phyloP scores from a whole-genome alignment of 2,888 invertebrate genomes.

The Tenthredo scrophulariae region DNA sequence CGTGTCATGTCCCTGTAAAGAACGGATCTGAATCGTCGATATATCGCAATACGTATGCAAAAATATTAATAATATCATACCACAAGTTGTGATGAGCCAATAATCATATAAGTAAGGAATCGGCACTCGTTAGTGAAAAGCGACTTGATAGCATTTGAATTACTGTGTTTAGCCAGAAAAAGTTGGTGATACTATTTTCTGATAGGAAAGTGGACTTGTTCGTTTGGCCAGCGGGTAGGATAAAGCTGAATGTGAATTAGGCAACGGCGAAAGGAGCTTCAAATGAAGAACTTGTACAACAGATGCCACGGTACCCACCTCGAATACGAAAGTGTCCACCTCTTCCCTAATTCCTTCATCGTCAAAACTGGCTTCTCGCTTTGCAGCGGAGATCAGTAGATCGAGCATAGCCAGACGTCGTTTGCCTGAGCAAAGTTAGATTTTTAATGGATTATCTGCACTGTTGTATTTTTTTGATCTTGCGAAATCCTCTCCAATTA shows the following conservation, averaged over 20 bases:
- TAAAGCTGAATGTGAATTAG: neutral
- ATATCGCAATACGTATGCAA: neutral
- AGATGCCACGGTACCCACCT: slow-evolving; percentile 56
- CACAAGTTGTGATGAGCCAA: no score
- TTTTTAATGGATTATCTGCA: neutral
- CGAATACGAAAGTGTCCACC: slow-evolving; percentile 73
- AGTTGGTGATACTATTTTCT: no score
- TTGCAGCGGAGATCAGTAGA: slow-evolving; percentile 67
- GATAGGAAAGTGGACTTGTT: no score
- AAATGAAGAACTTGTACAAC: neutral
- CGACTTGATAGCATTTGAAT: no score
- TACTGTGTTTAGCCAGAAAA: no score
- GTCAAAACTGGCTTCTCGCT: slow-evolving; percentile 63
- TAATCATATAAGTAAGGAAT: no score
- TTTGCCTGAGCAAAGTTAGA: slow-evolving; percentile 38
- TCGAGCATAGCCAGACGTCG: slow-evolving; percentile 70
- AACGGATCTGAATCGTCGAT: neutral
- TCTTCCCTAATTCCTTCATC: slow-evolving; percentile 71
- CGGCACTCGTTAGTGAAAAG: no score
- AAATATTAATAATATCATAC: neutral
- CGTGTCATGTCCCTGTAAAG: slow-evolving; percentile 83
- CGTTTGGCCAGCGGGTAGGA: neutral
- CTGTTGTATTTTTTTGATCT: neutral
- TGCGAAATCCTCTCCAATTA: neutral
- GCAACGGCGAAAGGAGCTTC: neutral